Evolutionary conservation across 2,113 vertebrate species (phyloP).

Genomic region (Sinocyclocheilus anshuiensis): DNA sequence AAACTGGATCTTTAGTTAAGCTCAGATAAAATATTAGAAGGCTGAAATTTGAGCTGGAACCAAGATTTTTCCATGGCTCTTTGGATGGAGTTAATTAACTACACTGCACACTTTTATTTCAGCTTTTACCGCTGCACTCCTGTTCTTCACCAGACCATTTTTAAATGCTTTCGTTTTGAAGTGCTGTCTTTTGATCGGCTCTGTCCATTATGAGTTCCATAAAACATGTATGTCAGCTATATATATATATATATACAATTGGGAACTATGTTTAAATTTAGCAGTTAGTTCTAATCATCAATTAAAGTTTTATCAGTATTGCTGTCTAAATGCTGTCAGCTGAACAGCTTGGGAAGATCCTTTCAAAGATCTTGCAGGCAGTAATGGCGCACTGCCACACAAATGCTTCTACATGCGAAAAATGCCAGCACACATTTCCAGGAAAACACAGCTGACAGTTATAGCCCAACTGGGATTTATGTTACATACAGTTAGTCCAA

Average conservation of each 20-base stretch:
- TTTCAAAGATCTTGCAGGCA: constrained; percentile 30
- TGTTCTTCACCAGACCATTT: neutral
- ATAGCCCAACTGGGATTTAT: constrained; percentile 38
- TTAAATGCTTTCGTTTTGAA: constrained; percentile 2
- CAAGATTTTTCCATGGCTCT: neutral
- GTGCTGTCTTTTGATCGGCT: neutral
- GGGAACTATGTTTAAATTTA: neutral
- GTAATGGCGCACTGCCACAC: constrained; percentile 30
- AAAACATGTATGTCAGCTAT: no score
- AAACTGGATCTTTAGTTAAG: neutral
- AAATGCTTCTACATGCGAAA: constrained; percentile 17
- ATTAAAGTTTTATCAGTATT: neutral
- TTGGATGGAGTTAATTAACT: neutral
- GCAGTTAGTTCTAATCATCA: neutral
- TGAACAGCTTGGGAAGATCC: neutral
- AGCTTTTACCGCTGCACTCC: neutral
- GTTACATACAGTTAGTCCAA: constrained; percentile 39
- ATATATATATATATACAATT: no score
- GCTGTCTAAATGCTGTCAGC: neutral
- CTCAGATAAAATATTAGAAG: neutral
- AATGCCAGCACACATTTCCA: constrained; percentile 50
- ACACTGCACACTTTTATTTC: neutral
- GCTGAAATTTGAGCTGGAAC: neutral
- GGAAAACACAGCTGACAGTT: constrained; percentile 45
- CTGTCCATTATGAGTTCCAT: neutral